Evolutionary conservation across 2,797 vertebrate genomes (phyloP).

Genomic region (Liasis olivaceus): DNA sequence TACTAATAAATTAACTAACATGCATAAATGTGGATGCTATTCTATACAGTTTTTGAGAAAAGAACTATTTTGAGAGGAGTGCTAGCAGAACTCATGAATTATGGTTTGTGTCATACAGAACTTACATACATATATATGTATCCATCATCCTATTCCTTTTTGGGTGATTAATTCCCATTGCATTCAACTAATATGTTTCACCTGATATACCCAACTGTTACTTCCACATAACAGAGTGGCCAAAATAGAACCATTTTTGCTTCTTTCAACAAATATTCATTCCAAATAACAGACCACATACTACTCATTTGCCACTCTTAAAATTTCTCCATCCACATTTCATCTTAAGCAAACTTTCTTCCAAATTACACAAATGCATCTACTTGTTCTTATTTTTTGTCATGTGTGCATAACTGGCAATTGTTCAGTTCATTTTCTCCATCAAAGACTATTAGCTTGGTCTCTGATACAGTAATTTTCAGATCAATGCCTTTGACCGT

Average conservation of each 20-base stretch:
- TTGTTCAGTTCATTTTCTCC: not conserved
- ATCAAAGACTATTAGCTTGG: not conserved
- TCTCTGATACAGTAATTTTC: not conserved
- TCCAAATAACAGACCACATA: not conserved
- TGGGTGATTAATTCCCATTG: not conserved
- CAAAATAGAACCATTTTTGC: not conserved
- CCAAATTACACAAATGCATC: not conserved
- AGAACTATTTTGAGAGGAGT: not conserved
- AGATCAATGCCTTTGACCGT: not conserved
- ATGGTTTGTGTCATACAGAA: not conserved
- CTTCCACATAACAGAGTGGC: not conserved
- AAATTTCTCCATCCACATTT: not conserved
- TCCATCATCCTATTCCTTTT: not conserved
- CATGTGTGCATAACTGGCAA: not conserved
- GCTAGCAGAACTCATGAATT: not conserved
- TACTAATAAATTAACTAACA: not conserved
- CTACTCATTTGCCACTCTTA: not conserved
- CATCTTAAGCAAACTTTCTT: not conserved
- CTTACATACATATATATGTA: not conserved
- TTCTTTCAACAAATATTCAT: not conserved
- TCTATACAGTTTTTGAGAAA: constrained; percentile 33
- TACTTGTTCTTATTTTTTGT: not conserved
- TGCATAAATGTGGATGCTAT: constrained; percentile 19
- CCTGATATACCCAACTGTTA: not conserved
- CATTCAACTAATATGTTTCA: not conserved